These are phyloP conservation scores for Thereva unica DNA, from an alignment of 2,888 invertebrate genomes.

Conservation along the genomic window DNA sequence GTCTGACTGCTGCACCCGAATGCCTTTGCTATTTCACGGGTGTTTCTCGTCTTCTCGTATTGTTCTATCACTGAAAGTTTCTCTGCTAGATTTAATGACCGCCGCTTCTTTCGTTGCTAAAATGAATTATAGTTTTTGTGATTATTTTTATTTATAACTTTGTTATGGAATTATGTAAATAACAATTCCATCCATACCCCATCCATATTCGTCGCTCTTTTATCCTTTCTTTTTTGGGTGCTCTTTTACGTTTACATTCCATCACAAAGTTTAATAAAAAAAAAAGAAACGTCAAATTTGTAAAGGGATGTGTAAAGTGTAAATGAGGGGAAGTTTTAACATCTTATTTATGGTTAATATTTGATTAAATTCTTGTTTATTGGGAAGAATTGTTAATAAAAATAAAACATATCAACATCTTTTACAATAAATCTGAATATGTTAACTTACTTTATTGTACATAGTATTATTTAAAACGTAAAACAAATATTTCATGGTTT, in stretches of 20 bases:
- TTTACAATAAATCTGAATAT: too few species aligned
- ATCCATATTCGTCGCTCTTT: conserved; percentile 46
- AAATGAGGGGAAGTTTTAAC: too few species aligned
- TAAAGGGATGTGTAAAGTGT: not conserved
- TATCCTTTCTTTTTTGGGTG: not conserved
- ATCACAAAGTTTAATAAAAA: not conserved
- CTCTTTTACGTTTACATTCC: conserved; percentile 1
- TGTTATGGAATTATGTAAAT: conserved; percentile 53
- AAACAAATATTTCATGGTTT: too few species aligned
- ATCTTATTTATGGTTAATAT: too few species aligned
- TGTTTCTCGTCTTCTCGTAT: conserved; percentile 19
- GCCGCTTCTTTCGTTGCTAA: conserved; percentile 37
- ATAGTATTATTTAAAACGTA: too few species aligned
- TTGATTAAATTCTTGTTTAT: too few species aligned
- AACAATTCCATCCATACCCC: conserved; percentile 46
- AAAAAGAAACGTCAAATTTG: not conserved
- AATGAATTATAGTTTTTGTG: conserved; percentile 38
- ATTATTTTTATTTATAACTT: conserved; percentile 18
- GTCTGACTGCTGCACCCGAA: conserved; percentile 29
- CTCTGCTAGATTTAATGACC: conserved; percentile 36
- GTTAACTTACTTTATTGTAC: too few species aligned
- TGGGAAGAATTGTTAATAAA: too few species aligned
- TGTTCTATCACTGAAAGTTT: conserved; percentile 28
- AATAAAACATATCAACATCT: too few species aligned
- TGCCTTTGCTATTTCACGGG: conserved; percentile 22